Base-by-base conservation (phyloP, 2,797 vertebrate genomes). In the Lindbergichthys nudifrons region DNA sequence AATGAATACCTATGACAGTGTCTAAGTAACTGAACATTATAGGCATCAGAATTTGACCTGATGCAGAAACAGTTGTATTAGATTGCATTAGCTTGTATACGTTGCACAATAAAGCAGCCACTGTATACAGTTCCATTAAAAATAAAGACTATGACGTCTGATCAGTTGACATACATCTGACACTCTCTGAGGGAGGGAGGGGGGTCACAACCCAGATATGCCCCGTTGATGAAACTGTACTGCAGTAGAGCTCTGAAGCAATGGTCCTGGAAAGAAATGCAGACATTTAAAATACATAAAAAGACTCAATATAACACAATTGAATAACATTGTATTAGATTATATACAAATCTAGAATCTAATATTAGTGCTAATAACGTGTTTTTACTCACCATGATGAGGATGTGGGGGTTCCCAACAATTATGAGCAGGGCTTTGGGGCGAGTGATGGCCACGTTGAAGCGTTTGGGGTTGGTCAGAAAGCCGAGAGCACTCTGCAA, bases 381-480 rank as follows among this genome's bases (percentile, higher is more conserved):
- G 42, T 39, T 72, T 69, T 58, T 18, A 80, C 88, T 92, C 50
- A 98, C 98, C 90, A 87, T 94, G 50, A 96, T 91, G 18, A 99
- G 96, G 67, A 97, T 39, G 0, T 99, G 96, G 15, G 98, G 98
- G 88, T 99, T 98, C 79, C 98, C 98, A 48, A 99, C 79, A 0
- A 98, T 77, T 11, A 99, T 82, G 52, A 99, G 94, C 85, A 99
- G 90, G 72, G 97, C 98, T 91, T 98, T 99, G 65, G 97, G 79
- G 75, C 98, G 95, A 11, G 97, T 99, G 89, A 98, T 79, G 2
- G 97, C 98, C 23, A 99, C 98, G 0, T 99, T 99, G 84, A 99
- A 99, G 75, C 98, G 96, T 83, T 98, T 99, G 2, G 97, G 95
- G 87, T 97, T 96, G 53, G 94, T 87, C 48, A 99, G 92, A 88